Evolutionary conservation across 2,888 invertebrate species (phyloP).

Genomic region (Diogma glabrata): DNA sequence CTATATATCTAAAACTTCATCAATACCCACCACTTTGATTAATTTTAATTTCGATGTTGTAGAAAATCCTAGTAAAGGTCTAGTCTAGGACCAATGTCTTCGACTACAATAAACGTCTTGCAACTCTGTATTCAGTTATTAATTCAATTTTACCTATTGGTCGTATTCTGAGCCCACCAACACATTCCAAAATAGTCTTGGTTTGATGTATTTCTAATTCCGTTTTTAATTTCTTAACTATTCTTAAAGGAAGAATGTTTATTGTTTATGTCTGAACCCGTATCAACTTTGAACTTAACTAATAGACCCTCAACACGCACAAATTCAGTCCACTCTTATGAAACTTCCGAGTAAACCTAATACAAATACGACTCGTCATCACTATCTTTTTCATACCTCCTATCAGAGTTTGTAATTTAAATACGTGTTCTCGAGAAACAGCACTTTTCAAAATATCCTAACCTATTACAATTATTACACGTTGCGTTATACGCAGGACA

Average conservation of each 20-base stretch:
- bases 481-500: neutral
- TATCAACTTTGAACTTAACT: neutral
- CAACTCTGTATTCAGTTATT: too few species aligned
- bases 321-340: neutral
- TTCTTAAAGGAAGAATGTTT: neutral
- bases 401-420: neutral
- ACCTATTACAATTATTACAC: neutral
- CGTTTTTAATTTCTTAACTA: neutral
- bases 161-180: neutral
- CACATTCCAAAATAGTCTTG: neutral
- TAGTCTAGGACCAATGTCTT: too few species aligned
- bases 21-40: too few species aligned
- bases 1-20: too few species aligned
- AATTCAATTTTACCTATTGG: neutral
- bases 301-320: neutral
- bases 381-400: neutral
- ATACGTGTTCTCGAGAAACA: neutral
- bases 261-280: neutral
- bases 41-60: too few species aligned
- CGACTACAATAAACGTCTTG: too few species aligned
- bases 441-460: neutral
- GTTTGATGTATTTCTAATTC: neutral
- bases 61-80: too few species aligned
- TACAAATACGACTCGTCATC: neutral
- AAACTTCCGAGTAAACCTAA: neutral